These are phyloP conservation scores for Phragmatobia fuliginosa DNA, from an alignment of 2,888 invertebrate species.

Conservation along the genomic window DNA sequence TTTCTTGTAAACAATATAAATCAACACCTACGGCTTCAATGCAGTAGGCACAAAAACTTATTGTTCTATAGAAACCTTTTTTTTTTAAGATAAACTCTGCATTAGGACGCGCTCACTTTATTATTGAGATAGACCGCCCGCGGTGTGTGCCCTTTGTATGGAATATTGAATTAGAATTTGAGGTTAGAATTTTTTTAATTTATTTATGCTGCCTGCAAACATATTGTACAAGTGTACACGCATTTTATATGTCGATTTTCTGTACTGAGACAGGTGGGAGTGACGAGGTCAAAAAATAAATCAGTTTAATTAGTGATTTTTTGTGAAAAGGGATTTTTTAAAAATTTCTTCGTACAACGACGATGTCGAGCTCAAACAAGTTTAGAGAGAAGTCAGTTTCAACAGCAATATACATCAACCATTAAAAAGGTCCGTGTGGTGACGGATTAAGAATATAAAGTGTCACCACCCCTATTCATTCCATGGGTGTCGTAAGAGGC, in stretches of 20 bases:
- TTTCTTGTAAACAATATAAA: conserved; percentile 50
- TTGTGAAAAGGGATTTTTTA: no score
- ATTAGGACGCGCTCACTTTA: conserved; percentile 53
- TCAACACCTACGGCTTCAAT: conserved; percentile 60
- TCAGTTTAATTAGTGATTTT: no score
- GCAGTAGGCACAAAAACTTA: conserved; percentile 44
- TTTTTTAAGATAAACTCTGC: conserved; percentile 55
- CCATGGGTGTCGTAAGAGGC: no score
- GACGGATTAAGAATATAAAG: no score
- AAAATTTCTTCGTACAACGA: no score
- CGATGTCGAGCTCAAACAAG: no score
- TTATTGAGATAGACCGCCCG: conserved; percentile 45
- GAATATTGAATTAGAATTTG: conserved; percentile 14
- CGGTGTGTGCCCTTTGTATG: conserved; percentile 35
- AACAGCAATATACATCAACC: no score
- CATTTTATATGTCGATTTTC: neutral
- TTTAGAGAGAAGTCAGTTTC: no score
- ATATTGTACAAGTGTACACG: neutral
- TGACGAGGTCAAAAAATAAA: neutral
- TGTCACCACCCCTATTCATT: no score
- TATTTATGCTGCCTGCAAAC: conserved; percentile 1
- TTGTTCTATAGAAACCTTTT: conserved; percentile 55
- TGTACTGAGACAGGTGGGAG: neutral
- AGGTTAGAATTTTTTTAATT: conserved; percentile 11
- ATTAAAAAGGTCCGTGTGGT: no score